phyloP scores from a whole-genome alignment of 2,113 vertebrate genomes.

The western clawed frog (Xenopus tropicalis) region UCB_Xtro_10.0 CM004443.2:139553001-139553500 shows the following conservation, averaged over 20 bases:
- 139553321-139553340: background rate
- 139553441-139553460: conserved; percentile 20
- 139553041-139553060: conserved; percentile 4
- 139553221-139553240: conserved; percentile 7
- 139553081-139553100: conserved; percentile 9
- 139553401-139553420: conserved; percentile 51
- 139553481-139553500: conserved; percentile 80
- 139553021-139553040: conserved; percentile 19
- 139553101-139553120: conserved; percentile 25
- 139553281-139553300: conserved; percentile 14
- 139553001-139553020: background rate
- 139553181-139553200: conserved; percentile 5
- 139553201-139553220: conserved; percentile 8
- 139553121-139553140: conserved; percentile 16
- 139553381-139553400: conserved; percentile 18
- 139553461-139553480: conserved; percentile 77
- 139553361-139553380: conserved; percentile 29
- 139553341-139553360: background rate
- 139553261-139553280: conserved; percentile 5
- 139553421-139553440: conserved; percentile 48
- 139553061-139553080: conserved; percentile 15
- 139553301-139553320: conserved; percentile 23
- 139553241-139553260: conserved; percentile 8
- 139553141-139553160: conserved; percentile 28
- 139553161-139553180: conserved; percentile 4